Evolutionary conservation across 2,113 vertebrate species (phyloP).

Genomic region (Pardalotus punctatus): DNA sequence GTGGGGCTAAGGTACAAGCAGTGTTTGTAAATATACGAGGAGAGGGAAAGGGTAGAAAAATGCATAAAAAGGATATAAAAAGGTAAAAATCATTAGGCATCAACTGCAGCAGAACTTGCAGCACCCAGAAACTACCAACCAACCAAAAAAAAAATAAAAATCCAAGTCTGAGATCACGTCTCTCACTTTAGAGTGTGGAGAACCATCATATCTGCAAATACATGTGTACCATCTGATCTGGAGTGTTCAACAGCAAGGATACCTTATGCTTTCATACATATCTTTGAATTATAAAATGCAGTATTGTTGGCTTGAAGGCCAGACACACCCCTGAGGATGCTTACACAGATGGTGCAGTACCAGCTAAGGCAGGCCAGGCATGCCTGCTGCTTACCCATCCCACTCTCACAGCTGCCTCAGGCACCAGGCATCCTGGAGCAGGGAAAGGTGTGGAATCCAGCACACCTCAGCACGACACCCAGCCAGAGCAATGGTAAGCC

Average conservation of each 20-base stretch:
- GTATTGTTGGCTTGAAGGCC: background rate
- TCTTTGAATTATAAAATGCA: background rate
- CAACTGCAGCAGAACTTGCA: background rate
- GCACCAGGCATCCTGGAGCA: background rate
- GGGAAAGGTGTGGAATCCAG: background rate
- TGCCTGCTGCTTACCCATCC: background rate
- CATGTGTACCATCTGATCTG: background rate
- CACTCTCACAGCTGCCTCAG: background rate
- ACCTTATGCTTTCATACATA: background rate
- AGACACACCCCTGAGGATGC: background rate
- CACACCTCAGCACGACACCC: background rate
- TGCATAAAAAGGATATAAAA: no score
- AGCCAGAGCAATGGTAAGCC: background rate
- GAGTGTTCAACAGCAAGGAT: background rate
- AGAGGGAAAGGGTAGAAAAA: no score
- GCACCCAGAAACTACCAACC: accelerated
- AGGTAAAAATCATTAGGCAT: no score
- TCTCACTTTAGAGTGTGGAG: background rate
- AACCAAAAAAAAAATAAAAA: background rate
- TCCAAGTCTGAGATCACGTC: background rate
- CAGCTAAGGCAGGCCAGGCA: background rate
- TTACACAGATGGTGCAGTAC: background rate
- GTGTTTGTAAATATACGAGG: no score
- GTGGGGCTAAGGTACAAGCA: no score
- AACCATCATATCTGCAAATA: background rate